A percentile compares a stretch with the other conserved stretches of the same genome.
These are phyloP conservation scores for Chouioia cunea DNA, from an alignment of 2,888 invertebrate species.

Conservation along the genomic window DNA sequence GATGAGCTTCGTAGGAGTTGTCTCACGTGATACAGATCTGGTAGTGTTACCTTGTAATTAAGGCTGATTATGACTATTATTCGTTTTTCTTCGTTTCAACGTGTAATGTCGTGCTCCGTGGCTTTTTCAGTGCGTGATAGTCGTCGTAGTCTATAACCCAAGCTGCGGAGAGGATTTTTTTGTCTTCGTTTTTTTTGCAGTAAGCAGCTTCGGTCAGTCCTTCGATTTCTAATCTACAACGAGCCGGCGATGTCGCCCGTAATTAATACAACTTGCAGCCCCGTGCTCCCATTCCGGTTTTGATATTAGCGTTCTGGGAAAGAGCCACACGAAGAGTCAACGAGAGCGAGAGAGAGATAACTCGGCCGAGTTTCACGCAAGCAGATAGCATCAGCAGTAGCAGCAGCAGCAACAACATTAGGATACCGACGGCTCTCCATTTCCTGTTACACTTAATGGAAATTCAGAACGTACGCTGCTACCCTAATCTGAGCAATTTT, in stretches of 20 bases:
- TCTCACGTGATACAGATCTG: conserved; percentile 43
- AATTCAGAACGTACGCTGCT: conserved; percentile 62
- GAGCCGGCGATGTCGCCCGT: conserved; percentile 64
- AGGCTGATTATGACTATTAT: conserved; percentile 49
- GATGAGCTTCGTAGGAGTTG: conserved; percentile 39
- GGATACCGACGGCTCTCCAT: conserved; percentile 56
- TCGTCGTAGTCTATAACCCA: too few species aligned
- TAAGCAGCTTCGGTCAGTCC: conserved; percentile 33
- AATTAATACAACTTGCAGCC: conserved; percentile 68
- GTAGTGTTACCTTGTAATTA: conserved; percentile 46
- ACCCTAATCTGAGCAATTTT: conserved; percentile 63
- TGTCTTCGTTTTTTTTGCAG: neutral
- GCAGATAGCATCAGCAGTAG: conserved; percentile 60
- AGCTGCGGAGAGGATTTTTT: too few species aligned
- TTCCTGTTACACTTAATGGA: conserved; percentile 66
- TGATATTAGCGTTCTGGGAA: conserved; percentile 60
- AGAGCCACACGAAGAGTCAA: conserved; percentile 12
- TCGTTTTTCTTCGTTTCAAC: conserved; percentile 10
- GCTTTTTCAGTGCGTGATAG: too few species aligned
- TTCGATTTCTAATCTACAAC: conserved; percentile 67
- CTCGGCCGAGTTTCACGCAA: conserved; percentile 43
- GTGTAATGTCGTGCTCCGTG: conserved; percentile 40
- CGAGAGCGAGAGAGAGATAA: conserved; percentile 18
- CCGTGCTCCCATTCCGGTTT: conserved; percentile 65
- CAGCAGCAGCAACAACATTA: conserved; percentile 53